Evolutionary conservation across 2,797 vertebrate genomes (phyloP).

Genomic region (Mustela erminea): DNA sequence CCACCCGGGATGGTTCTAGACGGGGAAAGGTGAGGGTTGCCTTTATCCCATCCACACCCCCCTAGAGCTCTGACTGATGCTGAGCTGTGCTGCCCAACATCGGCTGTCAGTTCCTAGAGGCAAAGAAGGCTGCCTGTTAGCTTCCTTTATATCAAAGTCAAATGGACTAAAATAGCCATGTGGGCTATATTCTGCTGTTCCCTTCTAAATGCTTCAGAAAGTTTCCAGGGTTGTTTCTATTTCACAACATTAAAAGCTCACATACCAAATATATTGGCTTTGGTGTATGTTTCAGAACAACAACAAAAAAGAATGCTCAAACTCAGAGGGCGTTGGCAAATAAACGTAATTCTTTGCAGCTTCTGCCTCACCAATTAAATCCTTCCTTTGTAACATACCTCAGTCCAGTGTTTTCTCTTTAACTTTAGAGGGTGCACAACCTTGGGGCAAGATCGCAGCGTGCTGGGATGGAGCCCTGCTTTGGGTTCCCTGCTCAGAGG

Average conservation of each 20-base stretch:
- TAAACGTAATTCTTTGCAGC: neutral
- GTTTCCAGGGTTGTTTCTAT: constrained; percentile 36
- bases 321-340: constrained; percentile 11
- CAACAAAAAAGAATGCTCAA: neutral
- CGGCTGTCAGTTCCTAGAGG: neutral
- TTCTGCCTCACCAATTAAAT: constrained; percentile 49
- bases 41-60: neutral
- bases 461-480: neutral
- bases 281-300: neutral
- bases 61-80: neutral
- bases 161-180: neutral
- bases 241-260: constrained; percentile 21
- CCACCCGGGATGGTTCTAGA: neutral
- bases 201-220: constrained; percentile 45
- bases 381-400: neutral
- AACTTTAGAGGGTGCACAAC: neutral
- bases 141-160: constrained; percentile 31
- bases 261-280: neutral
- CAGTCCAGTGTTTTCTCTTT: neutral
- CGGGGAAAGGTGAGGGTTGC: neutral
- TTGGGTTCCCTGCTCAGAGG: neutral
- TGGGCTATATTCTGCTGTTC: constrained; percentile 45
- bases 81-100: neutral
- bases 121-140: neutral
- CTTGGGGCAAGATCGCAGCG: neutral